Evolutionary conservation across 2,888 invertebrate genomes (phyloP).

Genomic region (Caprella mutica): DNA sequence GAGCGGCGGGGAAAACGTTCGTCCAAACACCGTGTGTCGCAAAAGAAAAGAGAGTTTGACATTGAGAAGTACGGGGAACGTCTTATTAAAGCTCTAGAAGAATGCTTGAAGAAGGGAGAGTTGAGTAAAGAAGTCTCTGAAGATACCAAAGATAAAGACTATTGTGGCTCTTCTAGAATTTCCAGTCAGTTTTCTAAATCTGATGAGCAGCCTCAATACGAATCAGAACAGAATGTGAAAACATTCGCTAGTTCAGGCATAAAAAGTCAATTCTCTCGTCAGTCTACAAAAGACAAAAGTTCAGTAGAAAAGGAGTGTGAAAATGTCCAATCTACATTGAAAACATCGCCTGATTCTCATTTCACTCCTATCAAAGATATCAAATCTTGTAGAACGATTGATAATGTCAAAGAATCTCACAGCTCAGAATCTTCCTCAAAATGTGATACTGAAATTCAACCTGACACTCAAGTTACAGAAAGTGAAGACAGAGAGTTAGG

Average conservation of each 20-base stretch:
- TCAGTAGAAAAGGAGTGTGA: too few species aligned
- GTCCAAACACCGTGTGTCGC: neutral
- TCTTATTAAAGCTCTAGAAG: conserved; percentile 2
- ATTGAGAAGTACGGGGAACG: conserved; percentile 9
- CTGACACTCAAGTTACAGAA: too few species aligned
- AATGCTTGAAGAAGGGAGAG: conserved; percentile 4
- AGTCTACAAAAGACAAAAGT: too few species aligned
- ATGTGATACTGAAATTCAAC: too few species aligned
- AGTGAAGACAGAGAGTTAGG: too few species aligned
- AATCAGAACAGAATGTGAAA: neutral
- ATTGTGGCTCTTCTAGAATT: neutral
- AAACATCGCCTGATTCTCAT: too few species aligned
- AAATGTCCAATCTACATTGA: too few species aligned
- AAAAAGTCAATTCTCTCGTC: too few species aligned
- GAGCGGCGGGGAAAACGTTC: conserved; percentile 1
- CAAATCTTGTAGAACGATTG: too few species aligned
- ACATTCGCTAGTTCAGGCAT: neutral
- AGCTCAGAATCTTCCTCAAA: too few species aligned
- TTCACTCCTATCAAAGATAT: too few species aligned
- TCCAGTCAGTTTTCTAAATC: neutral
- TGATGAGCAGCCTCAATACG: neutral
- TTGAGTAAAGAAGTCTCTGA: conserved; percentile 10
- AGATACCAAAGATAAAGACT: conserved; percentile 8
- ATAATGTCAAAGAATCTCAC: too few species aligned
- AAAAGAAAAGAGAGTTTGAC: conserved; percentile 2